A percentile compares a stretch with the other conserved stretches of the same genome.
Conservation (phyloP, 2,797 vertebrate genomes). For the Sorex maritimensis region DNA sequence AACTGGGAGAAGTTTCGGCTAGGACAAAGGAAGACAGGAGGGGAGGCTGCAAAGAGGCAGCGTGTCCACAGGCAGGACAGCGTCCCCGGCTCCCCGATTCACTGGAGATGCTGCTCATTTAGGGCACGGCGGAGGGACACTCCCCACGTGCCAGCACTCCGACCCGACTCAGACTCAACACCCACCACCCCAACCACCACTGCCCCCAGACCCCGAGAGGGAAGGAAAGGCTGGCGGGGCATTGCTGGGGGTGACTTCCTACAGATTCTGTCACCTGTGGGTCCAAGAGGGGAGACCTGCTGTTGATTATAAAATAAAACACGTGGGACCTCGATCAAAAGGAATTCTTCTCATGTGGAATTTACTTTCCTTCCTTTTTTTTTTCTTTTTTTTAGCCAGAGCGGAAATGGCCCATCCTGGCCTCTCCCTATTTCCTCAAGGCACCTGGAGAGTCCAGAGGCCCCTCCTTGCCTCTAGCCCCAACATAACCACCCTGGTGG, state of each 20-base stretch:
- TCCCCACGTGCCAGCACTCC: no score
- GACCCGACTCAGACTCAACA: neutral
- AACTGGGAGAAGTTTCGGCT: conserved; percentile 36
- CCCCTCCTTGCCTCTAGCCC: neutral
- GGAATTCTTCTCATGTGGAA: neutral
- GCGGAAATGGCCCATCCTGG: neutral
- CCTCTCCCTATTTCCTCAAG: neutral
- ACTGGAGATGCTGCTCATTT: neutral
- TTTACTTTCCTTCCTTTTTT: neutral
- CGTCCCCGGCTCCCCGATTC: neutral
- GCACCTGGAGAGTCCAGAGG: neutral
- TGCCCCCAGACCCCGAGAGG: no score
- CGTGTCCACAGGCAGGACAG: accelerated
- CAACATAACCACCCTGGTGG: neutral
- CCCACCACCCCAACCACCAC: no score
- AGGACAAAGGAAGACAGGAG: neutral
- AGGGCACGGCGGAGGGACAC: no score
- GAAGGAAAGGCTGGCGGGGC: no score
- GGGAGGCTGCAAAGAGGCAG: neutral
- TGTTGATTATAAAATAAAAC: neutral
- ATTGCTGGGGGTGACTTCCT: no score
- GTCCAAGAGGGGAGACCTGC: neutral
- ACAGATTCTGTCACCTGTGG: no score
- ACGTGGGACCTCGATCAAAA: neutral
- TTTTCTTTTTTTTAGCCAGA: neutral